Base-by-base conservation (phyloP, 2,797 vertebrate genomes). In the Cheirogaleus major region DNA sequence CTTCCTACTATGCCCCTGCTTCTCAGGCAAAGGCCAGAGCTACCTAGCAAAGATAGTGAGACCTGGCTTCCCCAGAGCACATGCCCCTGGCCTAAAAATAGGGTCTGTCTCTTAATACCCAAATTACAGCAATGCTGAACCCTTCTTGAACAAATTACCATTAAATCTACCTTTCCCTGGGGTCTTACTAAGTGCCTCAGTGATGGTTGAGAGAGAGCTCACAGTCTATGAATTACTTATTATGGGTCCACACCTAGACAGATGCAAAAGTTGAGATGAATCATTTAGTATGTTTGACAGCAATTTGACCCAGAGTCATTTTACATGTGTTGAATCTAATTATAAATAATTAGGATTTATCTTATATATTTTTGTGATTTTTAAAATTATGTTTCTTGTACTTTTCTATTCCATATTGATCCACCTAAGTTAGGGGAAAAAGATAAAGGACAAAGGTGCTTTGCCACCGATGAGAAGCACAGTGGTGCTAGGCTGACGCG, bases 401-500 rank as follows among this genome's bases (percentile, higher is more conserved):
- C 12, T 67, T 91, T 32, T 80, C 11, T 25, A 3, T 35, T 43
- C 79, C 22, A 7, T 35, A 1, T 59, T 27, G 12, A 23, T 83
- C 45, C 15, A 27, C 7, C 6, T 12, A 5, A 0, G 18, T 43
- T 69, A 69, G 73, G 20, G 52, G 17, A 30, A 20, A 59, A 59
- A 73, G 41, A 32, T 11, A 55, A 43, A 14, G 23, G 11, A 27
- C 22, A 59, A 30, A 18, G 2, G 18, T 5, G 12, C 3, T 52
- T 30, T 4, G 14, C 7, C 27, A 10, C 1, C 45, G 35, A 12
- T 23, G 43, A 38, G 50, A 50, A 35, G 4, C 4, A 0, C 63
- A 10, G 15, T 0, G 4, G 2, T 0, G 10, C 11, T 35, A 20
- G 0, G 4, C n/a, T 5, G 23, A 50, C 4, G 10, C 2, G 0